Conservation (phyloP, 2,888 invertebrate genomes). For the Glomeris marginata region DNA sequence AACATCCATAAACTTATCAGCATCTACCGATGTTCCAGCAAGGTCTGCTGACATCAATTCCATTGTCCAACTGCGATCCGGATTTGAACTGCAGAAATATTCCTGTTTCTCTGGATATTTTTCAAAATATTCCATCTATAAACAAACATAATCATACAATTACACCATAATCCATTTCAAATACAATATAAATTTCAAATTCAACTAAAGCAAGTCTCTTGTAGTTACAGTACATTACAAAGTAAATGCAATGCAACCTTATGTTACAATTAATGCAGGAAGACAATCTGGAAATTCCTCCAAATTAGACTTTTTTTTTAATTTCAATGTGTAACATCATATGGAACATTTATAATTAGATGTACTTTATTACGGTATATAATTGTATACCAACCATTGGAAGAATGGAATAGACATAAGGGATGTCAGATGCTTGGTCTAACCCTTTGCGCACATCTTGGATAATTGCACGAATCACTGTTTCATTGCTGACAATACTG, state of each 20-base stretch:
- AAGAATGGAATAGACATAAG: not conserved
- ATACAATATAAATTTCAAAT: too few species aligned
- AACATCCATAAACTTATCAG: not conserved
- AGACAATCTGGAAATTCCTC: too few species aligned
- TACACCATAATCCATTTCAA: too few species aligned
- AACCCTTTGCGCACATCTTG: conserved; percentile 2
- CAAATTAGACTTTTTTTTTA: too few species aligned
- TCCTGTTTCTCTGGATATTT: conserved; percentile 2
- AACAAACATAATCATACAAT: too few species aligned
- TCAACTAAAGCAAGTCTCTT: too few species aligned
- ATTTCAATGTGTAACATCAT: too few species aligned
- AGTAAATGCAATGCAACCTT: too few species aligned
- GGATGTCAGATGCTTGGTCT: not conserved
- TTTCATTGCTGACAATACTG: conserved; percentile 2
- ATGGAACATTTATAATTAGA: too few species aligned
- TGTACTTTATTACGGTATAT: too few species aligned
- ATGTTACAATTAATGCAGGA: too few species aligned
- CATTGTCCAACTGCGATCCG: not conserved
- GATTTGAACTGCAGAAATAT: conserved; percentile 1
- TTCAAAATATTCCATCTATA: conserved; percentile 4
- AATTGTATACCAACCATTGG: not conserved
- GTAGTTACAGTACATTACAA: too few species aligned
- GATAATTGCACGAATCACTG: not conserved
- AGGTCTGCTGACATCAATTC: not conserved
- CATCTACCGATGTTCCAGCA: not conserved